These are phyloP conservation scores for Motacilla alba DNA, from an alignment of 2,113 vertebrate genomes.

Conservation along the genomic window DNA sequence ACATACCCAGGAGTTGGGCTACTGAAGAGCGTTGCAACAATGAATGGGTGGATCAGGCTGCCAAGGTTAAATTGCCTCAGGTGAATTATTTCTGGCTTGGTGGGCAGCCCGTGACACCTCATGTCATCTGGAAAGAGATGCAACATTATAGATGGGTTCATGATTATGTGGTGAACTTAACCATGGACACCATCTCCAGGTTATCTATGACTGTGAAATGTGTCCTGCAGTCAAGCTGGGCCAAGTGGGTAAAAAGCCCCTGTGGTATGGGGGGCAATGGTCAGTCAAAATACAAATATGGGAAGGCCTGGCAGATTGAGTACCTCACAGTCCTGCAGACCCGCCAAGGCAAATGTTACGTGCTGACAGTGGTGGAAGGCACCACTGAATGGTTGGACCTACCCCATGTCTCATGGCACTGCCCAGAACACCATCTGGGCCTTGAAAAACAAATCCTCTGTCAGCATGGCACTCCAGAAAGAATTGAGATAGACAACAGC, in stretches of 20 bases:
- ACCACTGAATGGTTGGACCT: not conserved
- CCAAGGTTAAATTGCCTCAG: not conserved
- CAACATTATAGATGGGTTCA: not conserved
- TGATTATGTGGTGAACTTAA: not conserved
- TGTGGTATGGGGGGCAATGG: not conserved
- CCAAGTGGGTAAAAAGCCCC: not conserved
- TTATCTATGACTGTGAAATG: not conserved
- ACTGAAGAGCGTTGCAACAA: not conserved
- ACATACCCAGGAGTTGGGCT: not conserved
- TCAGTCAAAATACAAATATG: not conserved
- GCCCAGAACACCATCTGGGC: not conserved
- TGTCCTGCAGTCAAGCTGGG: not conserved
- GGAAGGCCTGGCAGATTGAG: not conserved
- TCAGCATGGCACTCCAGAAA: not conserved
- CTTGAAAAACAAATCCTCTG: not conserved
- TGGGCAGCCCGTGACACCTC: rapidly evolving
- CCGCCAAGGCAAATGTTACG: rapidly evolving
- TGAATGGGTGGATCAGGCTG: not conserved
- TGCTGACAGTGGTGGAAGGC: not conserved
- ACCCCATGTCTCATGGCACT: rapidly evolving
- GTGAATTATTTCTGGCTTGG: not conserved
- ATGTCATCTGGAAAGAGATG: not conserved
- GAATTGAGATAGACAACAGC: not conserved
- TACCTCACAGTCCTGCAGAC: not conserved
- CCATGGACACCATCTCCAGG: not conserved